Evolutionary conservation across 2,113 vertebrate genomes (phyloP).

Genomic region (Buteo buteo): DNA sequence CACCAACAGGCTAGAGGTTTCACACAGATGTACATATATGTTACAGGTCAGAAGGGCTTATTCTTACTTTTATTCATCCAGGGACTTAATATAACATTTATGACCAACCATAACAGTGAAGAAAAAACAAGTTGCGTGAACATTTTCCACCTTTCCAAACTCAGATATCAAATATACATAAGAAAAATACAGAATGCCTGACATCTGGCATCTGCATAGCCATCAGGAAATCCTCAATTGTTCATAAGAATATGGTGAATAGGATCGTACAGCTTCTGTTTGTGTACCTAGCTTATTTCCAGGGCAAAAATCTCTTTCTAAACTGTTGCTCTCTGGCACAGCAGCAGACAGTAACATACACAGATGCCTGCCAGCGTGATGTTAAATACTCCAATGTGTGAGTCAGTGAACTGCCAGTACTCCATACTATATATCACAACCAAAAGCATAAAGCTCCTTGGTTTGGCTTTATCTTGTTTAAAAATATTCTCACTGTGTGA

Average conservation of each 20-base stretch:
- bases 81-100: not conserved
- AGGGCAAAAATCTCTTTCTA: not conserved
- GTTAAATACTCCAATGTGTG: not conserved
- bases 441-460: not conserved
- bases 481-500: not conserved
- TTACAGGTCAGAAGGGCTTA: not conserved
- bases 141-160: not conserved
- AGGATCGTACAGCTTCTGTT: not conserved
- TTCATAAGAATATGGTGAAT: not conserved
- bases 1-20: not conserved
- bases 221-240: not conserved
- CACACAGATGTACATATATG: not conserved
- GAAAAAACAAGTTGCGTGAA: not conserved
- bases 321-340: not conserved
- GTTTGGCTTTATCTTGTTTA: not conserved
- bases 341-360: not conserved
- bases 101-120: not conserved
- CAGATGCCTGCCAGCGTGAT: not conserved
- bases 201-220: not conserved
- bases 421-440: not conserved
- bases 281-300: not conserved
- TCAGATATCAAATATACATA: not conserved
- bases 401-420: not conserved
- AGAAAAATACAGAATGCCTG: not conserved
- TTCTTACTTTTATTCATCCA: not conserved